Base-by-base conservation (phyloP, 2,888 invertebrate species). In the Himalopsyche tibetana region DNA sequence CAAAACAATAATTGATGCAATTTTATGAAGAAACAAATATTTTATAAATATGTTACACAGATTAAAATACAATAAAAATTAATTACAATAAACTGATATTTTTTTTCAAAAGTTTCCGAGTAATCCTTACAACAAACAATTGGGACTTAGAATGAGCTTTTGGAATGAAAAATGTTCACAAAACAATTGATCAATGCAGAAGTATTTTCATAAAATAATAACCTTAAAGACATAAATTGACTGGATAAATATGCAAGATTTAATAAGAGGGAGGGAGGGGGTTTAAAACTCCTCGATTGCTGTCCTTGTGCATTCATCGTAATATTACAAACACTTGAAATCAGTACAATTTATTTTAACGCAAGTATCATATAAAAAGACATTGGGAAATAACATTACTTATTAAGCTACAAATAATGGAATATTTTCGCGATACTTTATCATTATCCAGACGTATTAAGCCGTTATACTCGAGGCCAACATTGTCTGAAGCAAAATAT, bases 21-120 rank as follows among this genome's bases (percentile, higher is more conserved):
- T 74, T 38, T 74, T 74, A 74, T 74, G 74, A 74, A 74, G 38
- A 74, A 74, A 74, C 9, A 38, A 74, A 36, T 74, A 74, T 74
- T 74, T 74, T 74, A 74, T 74, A 74, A 74, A 74, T 74, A 74
- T 36, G 28, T 74, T 74, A 74, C 74, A 74, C 38, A 74, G 36
- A 74, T 74, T 38, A 74, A 36, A 36, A 74, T 74, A 74, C 15
- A 74, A 38, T 74, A 19, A 63, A 63, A 63, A 74, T 38, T 74
- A 74, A 74, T 74, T 74, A 36, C 74, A 74, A 74, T 74, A 74
- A 11, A 74, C 36, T 38, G 74, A 56, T 69, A 36, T 69, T 69
- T 19, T 74, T 74, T 0, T 38, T 74, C 74, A 36, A 74, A 12
- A 74, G 38, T 74, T 38, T 19, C 36, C 5, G 36, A 74, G 74